Evolutionary conservation across 2,888 invertebrate species (phyloP), one percentile per base, ranked within the genome.

Genomic region (Zhuqinia jingwanae): DNA sequence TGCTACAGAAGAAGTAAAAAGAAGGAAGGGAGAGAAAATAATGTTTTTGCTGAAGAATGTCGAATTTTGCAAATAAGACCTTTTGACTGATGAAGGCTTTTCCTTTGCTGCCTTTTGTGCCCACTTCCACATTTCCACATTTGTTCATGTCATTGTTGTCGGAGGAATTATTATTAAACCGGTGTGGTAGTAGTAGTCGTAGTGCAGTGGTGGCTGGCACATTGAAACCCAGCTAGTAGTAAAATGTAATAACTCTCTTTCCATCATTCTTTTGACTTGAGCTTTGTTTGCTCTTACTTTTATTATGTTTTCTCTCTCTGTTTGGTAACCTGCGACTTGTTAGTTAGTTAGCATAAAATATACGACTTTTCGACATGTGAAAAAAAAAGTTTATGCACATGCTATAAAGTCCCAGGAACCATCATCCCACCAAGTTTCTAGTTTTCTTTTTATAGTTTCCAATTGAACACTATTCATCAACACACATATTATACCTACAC

Each of bases 61-160:
- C 60, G 58, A 81, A 81, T 50, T n/a, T 75, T 82, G 73, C 82
- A 81, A 73, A 73, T 81, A 73, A 58, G 81, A 81, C 81, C 82
- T 60, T 75, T 63, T 83, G 65, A 65, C 83, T 83, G 83, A 83
- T 83, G 76, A 83, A 76, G 53, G 68, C 65, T 83, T 76, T 65
- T 82, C 82, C 82, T 63, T 47, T 25, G 63, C 50, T 82, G 75
- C 65, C 76, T 75, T n/a, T n/a, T 60, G 50, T 63, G 58, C 58
- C 68, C 53, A 53, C 42, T 65, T 76, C 50, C 68, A n/a, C n/a
- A 70, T 56, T 81, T 56, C 73, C 56, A n/a, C n/a, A 83, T 83
- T 83, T 75, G 82, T 76, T 83, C 77, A 53, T 76, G 65, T 83
- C 83, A 53, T 81, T 81, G 68, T 76, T 65, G 65, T 60, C 76